Evolutionary conservation across 2,797 vertebrate species (phyloP).

Genomic region (Cirrhinus mrigala): DNA sequence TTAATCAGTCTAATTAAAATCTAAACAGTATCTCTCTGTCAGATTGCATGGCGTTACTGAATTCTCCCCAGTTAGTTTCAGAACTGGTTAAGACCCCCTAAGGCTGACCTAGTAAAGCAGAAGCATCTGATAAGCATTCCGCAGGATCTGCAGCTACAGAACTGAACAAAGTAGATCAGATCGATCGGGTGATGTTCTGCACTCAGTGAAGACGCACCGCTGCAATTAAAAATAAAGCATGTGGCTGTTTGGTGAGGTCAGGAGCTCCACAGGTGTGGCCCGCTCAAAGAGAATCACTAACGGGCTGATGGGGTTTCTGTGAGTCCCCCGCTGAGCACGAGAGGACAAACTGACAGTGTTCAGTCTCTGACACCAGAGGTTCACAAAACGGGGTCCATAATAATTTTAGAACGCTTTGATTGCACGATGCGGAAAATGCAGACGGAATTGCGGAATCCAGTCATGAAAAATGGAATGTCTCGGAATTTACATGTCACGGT

Average conservation of each 20-base stretch:
- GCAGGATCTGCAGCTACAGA: background rate
- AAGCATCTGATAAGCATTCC: background rate
- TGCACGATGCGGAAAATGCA: too few relatives aligned
- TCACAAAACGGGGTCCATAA: background rate
- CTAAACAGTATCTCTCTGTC: too few relatives aligned
- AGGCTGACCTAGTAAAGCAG: background rate
- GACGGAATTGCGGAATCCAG: too few relatives aligned
- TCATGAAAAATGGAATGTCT: background rate
- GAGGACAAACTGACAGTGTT: background rate
- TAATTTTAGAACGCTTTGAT: background rate
- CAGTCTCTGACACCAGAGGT: background rate
- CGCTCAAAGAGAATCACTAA: slow-evolving; percentile 11
- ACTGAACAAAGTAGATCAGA: background rate
- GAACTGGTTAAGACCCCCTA: background rate
- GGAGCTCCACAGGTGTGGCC: background rate
- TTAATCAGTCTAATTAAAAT: background rate
- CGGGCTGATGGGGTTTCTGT: background rate
- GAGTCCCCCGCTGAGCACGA: background rate
- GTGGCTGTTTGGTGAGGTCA: background rate
- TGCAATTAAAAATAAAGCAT: background rate
- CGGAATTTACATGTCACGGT: too few relatives aligned
- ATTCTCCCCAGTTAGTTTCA: background rate
- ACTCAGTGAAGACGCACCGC: background rate
- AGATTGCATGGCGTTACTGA: background rate
- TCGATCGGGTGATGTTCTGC: background rate